Evolutionary conservation across 2,113 vertebrate species (phyloP).

Genomic region (Sialia sialis): DNA sequence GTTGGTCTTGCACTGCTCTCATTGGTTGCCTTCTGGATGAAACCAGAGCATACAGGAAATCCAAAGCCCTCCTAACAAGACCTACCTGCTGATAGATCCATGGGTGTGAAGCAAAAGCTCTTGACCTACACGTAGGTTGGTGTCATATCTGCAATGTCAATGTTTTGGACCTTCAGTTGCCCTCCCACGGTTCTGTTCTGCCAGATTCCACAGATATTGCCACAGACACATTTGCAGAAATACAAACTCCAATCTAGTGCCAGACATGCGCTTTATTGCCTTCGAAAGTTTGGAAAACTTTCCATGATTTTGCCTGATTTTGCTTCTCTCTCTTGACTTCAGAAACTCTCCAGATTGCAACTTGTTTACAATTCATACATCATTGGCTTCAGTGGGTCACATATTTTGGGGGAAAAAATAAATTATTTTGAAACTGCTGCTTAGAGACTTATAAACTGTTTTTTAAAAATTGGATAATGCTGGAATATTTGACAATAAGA

Average conservation of each 20-base stretch:
- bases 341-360: neutral
- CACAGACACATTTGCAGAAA: neutral
- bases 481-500: neutral
- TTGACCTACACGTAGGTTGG: accelerated
- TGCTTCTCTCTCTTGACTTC: neutral
- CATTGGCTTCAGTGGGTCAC: neutral
- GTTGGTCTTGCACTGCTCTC: neutral
- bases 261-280: neutral
- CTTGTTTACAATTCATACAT: neutral
- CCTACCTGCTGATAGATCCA: neutral
- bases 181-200: neutral
- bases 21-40: neutral
- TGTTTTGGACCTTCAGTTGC: neutral
- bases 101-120: neutral
- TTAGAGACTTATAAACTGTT: neutral
- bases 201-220: neutral
- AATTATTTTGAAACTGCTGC: neutral
- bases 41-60: neutral
- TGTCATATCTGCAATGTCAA: neutral
- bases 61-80: neutral
- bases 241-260: too few relatives aligned
- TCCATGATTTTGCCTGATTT: neutral
- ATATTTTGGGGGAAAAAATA: neutral
- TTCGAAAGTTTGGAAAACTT: neutral
- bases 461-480: neutral